Evolutionary conservation across 2,888 invertebrate species (phyloP), one percentile per base, ranked within the genome.

Genomic region (Cephonodes hylas): DNA sequence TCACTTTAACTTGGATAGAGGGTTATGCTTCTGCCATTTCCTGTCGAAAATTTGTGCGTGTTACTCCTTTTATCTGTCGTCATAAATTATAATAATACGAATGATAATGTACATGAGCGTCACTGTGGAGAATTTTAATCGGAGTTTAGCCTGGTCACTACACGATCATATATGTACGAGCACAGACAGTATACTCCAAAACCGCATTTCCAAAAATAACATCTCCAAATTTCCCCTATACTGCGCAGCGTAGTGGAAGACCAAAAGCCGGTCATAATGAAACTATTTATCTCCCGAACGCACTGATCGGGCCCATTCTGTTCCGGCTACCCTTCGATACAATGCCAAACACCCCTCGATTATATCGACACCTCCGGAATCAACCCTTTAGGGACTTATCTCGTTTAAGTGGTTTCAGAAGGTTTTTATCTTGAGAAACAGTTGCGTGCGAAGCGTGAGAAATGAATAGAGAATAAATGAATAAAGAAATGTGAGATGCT

Each of bases 211-310:
- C 10, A 22, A n/a, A 45, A 31, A 2, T 25, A 59, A 34, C 53
- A 68, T 84, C 74, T 75, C 13, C 7, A 61, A 60, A 42, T 56
- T 63, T 63, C 6, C 1, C 68, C 45, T 81, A 73, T 83, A 81
- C 85, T 83, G 59, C 60, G 60, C 69, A 75, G 74, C 72, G 67
- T 75, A 76, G 77, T 72, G 75, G 76, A 84, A 84, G 76, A 85
- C 83, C 85, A 85, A 87, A 87, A 83, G 83, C 81, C 80, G 79
- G 77, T 78, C 78, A 82, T 88, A 89, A 89, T 89, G 86, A 88
- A 88, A 89, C 89, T 88, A 90, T 90, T 89, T 88, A 88, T 89
- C 88, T 88, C 79, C 65, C 71, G 75, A 80, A 82, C 81, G 78
- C 81, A 80, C 82, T 77, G 83, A 86, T 84, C 84, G 81, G n/a